Percentiles rank a stretch among this genome's conserved stretches.
phyloP scores from a whole-genome alignment of 2,797 vertebrate species.

The Lepus oiostolus region DNA sequence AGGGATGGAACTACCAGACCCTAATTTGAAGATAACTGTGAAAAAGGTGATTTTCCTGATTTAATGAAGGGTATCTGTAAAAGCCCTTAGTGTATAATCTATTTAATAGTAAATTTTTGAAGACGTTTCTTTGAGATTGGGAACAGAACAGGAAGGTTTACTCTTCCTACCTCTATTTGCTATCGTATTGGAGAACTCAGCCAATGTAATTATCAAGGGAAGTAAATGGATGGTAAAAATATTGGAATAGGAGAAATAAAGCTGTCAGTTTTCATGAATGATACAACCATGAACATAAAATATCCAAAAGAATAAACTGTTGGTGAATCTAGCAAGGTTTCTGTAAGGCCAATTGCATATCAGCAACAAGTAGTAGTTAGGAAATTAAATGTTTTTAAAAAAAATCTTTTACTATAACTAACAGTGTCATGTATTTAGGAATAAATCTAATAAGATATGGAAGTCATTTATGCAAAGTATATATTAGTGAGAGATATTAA shows the following conservation, averaged over 20 bases:
- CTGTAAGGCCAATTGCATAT: background rate
- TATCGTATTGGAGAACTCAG: background rate
- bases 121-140: background rate
- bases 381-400: background rate
- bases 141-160: background rate
- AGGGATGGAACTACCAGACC: background rate
- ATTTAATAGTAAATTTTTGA: background rate
- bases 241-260: constrained; percentile 14
- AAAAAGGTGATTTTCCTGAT: background rate
- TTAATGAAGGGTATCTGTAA: background rate
- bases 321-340: background rate
- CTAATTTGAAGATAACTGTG: constrained; percentile 12
- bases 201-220: background rate
- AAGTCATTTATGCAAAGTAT: constrained; percentile 4
- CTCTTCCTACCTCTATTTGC: background rate
- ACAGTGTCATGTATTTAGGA: background rate
- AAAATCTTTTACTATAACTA: background rate
- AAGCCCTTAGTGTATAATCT: background rate
- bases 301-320: background rate
- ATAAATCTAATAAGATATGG: background rate
- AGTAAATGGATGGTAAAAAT: background rate
- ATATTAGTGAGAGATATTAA: background rate
- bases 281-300: background rate
- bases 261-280: background rate
- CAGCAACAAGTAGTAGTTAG: background rate